Percentiles rank a stretch among this genome's conserved stretches.
Conservation (phyloP, 1,140 invertebrate species). For the Spodoptera litura region DNA sequence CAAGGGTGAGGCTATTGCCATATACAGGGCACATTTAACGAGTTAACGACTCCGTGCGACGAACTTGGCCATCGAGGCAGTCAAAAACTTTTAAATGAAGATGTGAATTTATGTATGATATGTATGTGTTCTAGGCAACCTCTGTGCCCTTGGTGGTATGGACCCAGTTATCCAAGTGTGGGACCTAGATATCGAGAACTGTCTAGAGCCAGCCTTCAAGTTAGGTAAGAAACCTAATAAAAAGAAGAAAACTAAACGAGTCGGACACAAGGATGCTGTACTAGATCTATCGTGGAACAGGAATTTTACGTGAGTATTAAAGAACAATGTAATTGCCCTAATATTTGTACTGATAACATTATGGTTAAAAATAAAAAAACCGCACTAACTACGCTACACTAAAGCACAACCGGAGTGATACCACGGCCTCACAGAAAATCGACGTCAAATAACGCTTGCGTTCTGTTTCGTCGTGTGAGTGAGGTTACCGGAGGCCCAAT, state of each 20-base stretch:
- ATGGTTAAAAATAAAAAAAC: too few species aligned
- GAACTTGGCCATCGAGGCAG: too few species aligned
- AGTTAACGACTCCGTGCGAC: too few species aligned
- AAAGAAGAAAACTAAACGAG: slow-evolving; percentile 88
- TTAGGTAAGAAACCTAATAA: slow-evolving; percentile 93
- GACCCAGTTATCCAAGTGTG: slow-evolving; percentile 96
- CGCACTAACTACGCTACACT: too few species aligned
- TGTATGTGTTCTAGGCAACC: slow-evolving; percentile 88
- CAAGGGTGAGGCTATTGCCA: too few species aligned
- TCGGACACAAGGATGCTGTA: slow-evolving; percentile 96
- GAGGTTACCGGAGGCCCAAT: too few species aligned
- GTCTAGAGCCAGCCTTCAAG: slow-evolving; percentile 93
- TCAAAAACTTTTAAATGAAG: too few species aligned
- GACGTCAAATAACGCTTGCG: too few species aligned
- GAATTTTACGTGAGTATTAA: slow-evolving; percentile 85
- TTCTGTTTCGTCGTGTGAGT: too few species aligned
- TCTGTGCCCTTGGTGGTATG: slow-evolving; percentile 97
- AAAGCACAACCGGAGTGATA: too few species aligned
- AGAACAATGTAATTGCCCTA: background rate
- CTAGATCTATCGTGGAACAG: slow-evolving; percentile 96
- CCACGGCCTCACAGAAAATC: too few species aligned
- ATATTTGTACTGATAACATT: background rate
- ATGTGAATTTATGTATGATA: background rate
- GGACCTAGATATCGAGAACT: slow-evolving; percentile 97
- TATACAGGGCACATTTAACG: too few species aligned